These are phyloP conservation scores for Marasmarcha lunaedactyla DNA, from an alignment of 2,888 invertebrate genomes.

Conservation along the genomic window DNA sequence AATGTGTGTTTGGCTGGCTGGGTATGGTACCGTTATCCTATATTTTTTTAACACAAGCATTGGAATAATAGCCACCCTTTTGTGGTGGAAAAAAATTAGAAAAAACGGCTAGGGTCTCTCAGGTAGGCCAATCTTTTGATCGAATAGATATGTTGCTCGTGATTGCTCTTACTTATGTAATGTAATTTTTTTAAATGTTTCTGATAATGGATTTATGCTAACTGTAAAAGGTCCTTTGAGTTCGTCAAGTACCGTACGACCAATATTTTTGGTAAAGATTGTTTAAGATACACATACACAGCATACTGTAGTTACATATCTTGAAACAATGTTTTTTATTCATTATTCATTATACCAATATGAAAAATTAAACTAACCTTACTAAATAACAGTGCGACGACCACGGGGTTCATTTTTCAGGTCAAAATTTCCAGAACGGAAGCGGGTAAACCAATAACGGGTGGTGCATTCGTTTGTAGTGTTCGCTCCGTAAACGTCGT, in stretches of 20 bases:
- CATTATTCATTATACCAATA: no score
- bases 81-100: constrained; percentile 39
- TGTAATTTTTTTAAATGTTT: constrained; percentile 29
- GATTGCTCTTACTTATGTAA: constrained; percentile 47
- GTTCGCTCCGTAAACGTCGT: no score
- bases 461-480: no score
- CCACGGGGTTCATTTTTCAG: no score
- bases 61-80: constrained; percentile 56
- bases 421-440: no score
- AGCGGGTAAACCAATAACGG: no score
- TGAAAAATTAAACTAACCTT: no score
- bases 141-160: constrained; percentile 44
- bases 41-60: constrained; percentile 38
- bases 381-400: no score
- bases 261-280: no score
- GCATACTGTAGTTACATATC: no score
- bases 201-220: constrained; percentile 26
- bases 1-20: constrained; percentile 55
- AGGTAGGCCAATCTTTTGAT: constrained; percentile 61
- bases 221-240: constrained; percentile 32
- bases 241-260: constrained; percentile 8
- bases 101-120: constrained; percentile 44
- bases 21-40: constrained; percentile 56
- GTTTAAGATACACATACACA: no score
- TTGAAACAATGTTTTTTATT: no score